A percentile compares a stretch with the other conserved stretches of the same genome.
phyloP scores from a whole-genome alignment of 2,797 vertebrate species.

The Orientallactaga sibirica region DNA sequence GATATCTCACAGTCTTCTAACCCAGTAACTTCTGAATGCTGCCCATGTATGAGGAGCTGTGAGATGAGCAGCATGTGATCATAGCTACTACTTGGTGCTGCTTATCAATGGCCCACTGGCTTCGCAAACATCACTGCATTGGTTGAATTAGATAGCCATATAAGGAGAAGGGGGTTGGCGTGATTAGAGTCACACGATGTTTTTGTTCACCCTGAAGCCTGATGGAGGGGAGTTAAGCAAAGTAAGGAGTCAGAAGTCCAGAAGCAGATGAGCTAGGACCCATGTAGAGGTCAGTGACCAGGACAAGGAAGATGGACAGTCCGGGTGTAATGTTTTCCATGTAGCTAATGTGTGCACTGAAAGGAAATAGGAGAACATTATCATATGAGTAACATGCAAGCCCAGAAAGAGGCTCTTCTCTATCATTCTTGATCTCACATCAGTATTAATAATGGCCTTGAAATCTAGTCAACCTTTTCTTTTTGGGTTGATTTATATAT shows the following conservation, averaged over 20 bases:
- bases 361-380: not conserved
- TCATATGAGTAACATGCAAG: not conserved
- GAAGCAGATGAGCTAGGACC: not conserved
- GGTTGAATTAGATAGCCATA: not conserved
- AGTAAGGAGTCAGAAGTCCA: not conserved
- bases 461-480: not conserved
- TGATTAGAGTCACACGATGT: accelerated
- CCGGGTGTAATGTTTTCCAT: not conserved
- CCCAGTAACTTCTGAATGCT: not conserved
- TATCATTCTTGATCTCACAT: not conserved
- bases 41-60: not conserved
- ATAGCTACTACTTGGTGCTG: not conserved
- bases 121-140: not conserved
- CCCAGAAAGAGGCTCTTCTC: not conserved
- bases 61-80: not conserved
- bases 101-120: not conserved
- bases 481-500: not conserved
- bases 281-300: not conserved
- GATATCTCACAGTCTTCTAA: not conserved
- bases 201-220: not conserved
- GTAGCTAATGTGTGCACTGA: not conserved
- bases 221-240: not conserved
- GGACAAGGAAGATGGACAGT: not conserved
- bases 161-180: not conserved
- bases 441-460: not conserved